phyloP scores from a whole-genome alignment of 92 coral and sea anemone genomes.

The Parazoanthus swiftii region DNA sequence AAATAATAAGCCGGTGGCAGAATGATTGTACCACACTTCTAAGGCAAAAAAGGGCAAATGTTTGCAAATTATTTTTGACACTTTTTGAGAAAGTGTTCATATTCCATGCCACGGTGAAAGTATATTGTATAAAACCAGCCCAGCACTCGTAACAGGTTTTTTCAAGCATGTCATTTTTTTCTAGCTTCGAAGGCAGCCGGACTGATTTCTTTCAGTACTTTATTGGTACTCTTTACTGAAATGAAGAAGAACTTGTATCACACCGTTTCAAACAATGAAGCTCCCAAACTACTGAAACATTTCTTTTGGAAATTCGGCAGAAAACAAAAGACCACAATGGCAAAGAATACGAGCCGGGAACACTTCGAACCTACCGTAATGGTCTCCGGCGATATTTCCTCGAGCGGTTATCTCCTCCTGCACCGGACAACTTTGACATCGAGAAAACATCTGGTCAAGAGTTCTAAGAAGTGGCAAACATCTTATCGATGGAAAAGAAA shows the following conservation, averaged over 20 bases:
- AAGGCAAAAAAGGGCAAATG: background rate
- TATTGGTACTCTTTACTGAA: no score
- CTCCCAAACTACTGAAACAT: constrained; percentile 58
- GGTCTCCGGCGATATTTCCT: constrained; percentile 56
- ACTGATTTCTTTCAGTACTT: no score
- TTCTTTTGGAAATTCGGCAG: constrained; percentile 57
- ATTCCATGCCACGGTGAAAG: no score
- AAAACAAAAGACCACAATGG: constrained; percentile 48
- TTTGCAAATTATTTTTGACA: no score
- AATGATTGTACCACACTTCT: background rate
- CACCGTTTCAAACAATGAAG: constrained; percentile 42
- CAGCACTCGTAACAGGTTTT: background rate
- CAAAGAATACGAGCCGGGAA: constrained; percentile 57
- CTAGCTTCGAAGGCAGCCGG: no score
- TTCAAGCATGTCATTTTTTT: background rate
- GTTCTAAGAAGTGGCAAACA: constrained; percentile 13
- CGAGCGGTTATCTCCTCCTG: constrained; percentile 46
- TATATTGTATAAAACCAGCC: no score
- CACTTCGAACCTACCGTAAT: constrained; percentile 56
- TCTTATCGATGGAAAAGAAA: constrained; percentile 17
- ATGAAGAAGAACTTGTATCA: background rate
- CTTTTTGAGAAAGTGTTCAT: no score
- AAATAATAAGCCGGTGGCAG: background rate
- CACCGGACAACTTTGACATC: constrained; percentile 30
- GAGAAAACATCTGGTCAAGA: constrained; percentile 1